Evolutionary conservation across 2,113 vertebrate species (phyloP).

Genomic region (Serinus canaria): DNA sequence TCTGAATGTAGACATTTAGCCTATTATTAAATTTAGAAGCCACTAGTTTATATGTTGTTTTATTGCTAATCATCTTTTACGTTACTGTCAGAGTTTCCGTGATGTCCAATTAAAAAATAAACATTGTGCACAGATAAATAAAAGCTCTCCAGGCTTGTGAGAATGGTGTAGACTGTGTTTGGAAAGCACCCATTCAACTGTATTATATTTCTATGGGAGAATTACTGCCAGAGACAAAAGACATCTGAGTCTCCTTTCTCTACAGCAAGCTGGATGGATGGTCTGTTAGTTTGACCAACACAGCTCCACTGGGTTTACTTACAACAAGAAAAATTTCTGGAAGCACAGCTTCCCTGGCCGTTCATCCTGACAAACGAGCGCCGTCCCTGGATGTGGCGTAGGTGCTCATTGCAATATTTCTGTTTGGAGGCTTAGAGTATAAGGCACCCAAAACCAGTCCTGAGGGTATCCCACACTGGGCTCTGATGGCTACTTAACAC

Average conservation of each 20-base stretch:
- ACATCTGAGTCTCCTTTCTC: background rate
- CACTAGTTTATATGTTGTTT: conserved; percentile 52
- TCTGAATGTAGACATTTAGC: conserved; percentile 50
- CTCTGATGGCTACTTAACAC: background rate
- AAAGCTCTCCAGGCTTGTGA: background rate
- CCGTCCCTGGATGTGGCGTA: rapidly evolving
- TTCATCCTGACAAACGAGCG: background rate
- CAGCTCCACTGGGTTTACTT: background rate
- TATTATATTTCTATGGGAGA: conserved; percentile 4
- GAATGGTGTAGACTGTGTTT: background rate
- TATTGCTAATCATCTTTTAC: conserved; percentile 52
- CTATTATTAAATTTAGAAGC: conserved; percentile 63
- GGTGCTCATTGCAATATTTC: background rate
- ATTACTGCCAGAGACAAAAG: conserved; percentile 24
- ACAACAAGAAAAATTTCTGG: background rate
- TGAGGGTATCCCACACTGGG: background rate
- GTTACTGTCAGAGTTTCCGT: conserved; percentile 53
- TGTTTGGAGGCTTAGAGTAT: background rate
- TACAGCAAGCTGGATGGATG: background rate
- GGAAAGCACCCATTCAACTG: conserved; percentile 4
- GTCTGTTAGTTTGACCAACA: background rate
- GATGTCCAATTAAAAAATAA: conserved; percentile 47
- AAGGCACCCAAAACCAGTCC: background rate
- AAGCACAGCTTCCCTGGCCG: background rate
- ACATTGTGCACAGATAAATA: conserved; percentile 19